Evolutionary conservation across 1,140 invertebrate genomes (phyloP), one percentile per base, ranked within the genome.

Genomic region (Mycetomoellerius zeteki): DNA sequence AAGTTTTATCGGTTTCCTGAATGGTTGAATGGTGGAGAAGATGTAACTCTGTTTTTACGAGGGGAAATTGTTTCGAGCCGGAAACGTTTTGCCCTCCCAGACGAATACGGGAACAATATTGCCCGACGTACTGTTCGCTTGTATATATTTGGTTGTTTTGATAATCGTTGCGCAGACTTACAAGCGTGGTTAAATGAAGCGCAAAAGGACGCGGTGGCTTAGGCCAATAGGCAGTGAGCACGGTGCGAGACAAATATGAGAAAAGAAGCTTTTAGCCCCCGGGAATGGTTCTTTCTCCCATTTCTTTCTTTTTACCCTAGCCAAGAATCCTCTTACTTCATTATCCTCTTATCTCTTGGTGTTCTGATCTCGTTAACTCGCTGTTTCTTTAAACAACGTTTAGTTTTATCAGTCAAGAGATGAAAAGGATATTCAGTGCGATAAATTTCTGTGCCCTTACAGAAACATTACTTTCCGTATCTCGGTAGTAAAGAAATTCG

Each of bases 181-280:
- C 37, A 84, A 84, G 67, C 80, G 80, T 84, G 54, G 6, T 84
- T 84, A 50, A 84, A 84, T 33, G 69, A 84, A 84, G 80, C 80
- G 69, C 54, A 82, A 60, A 73, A 75, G 80, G 69, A 73, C 54
- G 27, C 64, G 62, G 47, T 69, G 50, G 52, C 16, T 75, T 75
- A 84, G 80, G 54, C 80, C 21, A 56, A 60, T 69, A 54, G 78
- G 65, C 65, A 37, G 69, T 84, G 69, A 84, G 54, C 80, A 37
- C 71, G 21, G 80, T 84, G 80, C 80, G 54, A 84, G 37, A 75
- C 80, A 84, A 71, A 75, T 84, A 43, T 75, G 27, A 37, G 54
- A 69, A 4, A 60, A 84, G 54, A 75, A 90, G 88, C 88, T 86
- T 52, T 89, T 82, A 87, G 72, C 88, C 69, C 82, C 82, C 67